phyloP scores from a whole-genome alignment of 2,113 vertebrate species.

The Andinoacara biseriatus region DNA sequence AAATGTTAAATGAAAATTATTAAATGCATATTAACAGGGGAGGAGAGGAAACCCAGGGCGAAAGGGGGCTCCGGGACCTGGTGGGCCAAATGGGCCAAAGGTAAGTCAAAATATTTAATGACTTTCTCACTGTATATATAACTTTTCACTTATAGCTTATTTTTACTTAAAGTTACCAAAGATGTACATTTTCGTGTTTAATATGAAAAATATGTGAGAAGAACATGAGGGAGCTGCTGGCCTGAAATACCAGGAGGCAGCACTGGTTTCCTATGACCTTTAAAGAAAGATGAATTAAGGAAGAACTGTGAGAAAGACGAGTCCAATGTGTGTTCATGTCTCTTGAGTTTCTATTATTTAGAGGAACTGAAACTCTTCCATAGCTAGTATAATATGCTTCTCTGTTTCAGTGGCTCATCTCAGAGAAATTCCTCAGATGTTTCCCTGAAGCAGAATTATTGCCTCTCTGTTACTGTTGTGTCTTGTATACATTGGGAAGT shows the following conservation, averaged over 20 bases:
- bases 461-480: neutral
- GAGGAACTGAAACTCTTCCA: neutral
- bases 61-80: conserved; percentile 47
- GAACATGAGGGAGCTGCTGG: neutral
- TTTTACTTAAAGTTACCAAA: neutral
- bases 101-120: conserved; percentile 7
- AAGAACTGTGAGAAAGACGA: neutral
- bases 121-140: neutral
- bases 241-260: neutral
- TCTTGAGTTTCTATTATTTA: neutral
- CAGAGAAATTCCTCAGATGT: neutral
- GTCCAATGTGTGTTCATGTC: neutral
- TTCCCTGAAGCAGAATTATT: neutral
- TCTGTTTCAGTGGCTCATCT: neutral
- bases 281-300: neutral
- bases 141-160: neutral
- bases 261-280: neutral
- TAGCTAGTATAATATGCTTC: neutral
- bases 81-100: conserved; percentile 53
- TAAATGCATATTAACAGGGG: conserved; percentile 53
- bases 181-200: neutral
- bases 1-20: neutral
- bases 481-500: conserved; percentile 8
- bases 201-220: neutral
- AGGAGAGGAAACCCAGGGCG: conserved; percentile 53